These are phyloP conservation scores for Syndactyla subalaris DNA, from an alignment of 2,797 vertebrate genomes.

Conservation along the genomic window DNA sequence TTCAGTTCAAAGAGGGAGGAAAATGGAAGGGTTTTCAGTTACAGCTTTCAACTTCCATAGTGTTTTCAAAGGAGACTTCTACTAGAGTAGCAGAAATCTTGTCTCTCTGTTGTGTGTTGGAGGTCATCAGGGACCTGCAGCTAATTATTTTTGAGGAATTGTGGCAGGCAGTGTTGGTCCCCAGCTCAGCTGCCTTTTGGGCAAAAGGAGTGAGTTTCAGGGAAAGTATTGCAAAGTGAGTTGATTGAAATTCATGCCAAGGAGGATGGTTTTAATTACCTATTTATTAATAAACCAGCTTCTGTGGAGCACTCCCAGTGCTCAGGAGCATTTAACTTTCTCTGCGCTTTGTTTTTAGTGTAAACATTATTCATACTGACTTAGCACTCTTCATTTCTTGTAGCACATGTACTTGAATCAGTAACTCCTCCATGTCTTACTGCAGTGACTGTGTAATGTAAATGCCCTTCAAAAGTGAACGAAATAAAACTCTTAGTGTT, in stretches of 20 bases:
- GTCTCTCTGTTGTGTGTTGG: not conserved
- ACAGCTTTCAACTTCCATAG: not conserved
- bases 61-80: not conserved
- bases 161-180: not conserved
- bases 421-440: not conserved
- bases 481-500: not conserved
- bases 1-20: not conserved
- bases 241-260: not conserved
- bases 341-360: not conserved
- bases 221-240: not conserved
- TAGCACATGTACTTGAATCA: not conserved
- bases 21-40: not conserved
- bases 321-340: not conserved
- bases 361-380: not conserved
- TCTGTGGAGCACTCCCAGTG: not conserved
- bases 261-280: not conserved
- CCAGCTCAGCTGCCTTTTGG: not conserved
- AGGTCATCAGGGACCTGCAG: not conserved
- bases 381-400: not conserved
- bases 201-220: not conserved
- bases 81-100: not conserved
- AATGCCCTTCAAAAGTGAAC: not conserved
- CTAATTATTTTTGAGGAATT: not conserved
- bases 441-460: not conserved
- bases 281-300: not conserved